Conservation (phyloP, 2,888 invertebrate genomes). For the Netelia fuscicornis region DNA sequence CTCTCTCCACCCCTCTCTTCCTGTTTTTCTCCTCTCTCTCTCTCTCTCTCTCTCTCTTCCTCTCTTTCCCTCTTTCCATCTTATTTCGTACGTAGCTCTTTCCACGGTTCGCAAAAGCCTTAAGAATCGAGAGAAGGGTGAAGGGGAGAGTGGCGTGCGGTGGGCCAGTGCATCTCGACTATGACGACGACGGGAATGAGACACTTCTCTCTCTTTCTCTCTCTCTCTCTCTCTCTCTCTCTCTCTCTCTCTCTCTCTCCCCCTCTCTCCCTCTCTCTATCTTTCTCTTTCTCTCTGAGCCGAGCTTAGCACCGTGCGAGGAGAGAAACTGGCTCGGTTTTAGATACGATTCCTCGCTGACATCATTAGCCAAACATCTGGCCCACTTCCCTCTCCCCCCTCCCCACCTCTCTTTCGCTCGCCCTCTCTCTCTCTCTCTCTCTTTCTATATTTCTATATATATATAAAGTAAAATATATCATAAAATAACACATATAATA, state of each 20-base stretch:
- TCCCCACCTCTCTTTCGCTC: slow-evolving; percentile 39
- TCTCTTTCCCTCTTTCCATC: slow-evolving; percentile 33
- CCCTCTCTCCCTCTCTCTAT: slow-evolving; percentile 1
- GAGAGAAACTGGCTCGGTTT: slow-evolving; percentile 77
- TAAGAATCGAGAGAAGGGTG: slow-evolving; percentile 53
- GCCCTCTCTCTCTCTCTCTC: slow-evolving; percentile 24
- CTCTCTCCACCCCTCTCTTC: slow-evolving; percentile 70
- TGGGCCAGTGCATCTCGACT: slow-evolving; percentile 65
- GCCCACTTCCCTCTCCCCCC: slow-evolving; percentile 74
- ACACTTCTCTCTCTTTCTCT: slow-evolving; percentile 19
- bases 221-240: too few relatives aligned
- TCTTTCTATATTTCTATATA: slow-evolving; percentile 21
- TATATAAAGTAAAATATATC: neutral
- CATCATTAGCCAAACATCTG: slow-evolving; percentile 85
- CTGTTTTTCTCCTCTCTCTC: slow-evolving; percentile 51
- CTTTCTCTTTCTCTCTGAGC: slow-evolving; percentile 54
- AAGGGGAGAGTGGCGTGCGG: slow-evolving; percentile 34
- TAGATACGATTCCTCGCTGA: slow-evolving; percentile 84
- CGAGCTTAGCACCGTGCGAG: slow-evolving; percentile 67
- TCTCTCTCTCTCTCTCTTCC: slow-evolving; percentile 28
- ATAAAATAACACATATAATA: too few relatives aligned
- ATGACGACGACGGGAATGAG: slow-evolving; percentile 63
- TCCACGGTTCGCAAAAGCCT: slow-evolving; percentile 63
- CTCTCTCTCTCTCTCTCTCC: too few relatives aligned
- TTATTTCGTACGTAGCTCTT: slow-evolving; percentile 55